Evolutionary conservation across 2,113 vertebrate genomes (phyloP).

Genomic region (Cardinalis cardinalis): DNA sequence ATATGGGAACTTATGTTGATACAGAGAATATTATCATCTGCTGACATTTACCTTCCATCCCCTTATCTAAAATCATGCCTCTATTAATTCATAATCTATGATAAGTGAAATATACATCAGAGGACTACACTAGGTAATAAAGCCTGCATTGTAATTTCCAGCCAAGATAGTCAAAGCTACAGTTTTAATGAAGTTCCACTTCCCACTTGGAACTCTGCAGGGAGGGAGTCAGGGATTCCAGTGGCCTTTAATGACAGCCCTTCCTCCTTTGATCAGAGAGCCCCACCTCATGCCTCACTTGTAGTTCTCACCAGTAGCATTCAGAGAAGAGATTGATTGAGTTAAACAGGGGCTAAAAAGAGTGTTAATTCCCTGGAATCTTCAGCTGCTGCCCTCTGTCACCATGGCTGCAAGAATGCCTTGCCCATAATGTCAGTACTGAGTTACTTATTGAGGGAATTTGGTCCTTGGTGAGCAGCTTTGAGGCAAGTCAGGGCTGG

Average conservation of each 20-base stretch:
- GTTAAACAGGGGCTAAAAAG: not conserved
- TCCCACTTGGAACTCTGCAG: not conserved
- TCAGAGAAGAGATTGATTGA: not conserved
- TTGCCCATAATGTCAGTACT: not conserved
- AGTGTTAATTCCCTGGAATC: not conserved
- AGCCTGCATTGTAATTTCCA: not conserved
- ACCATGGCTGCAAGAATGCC: not conserved
- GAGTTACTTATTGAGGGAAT: not conserved
- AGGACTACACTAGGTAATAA: constrained; percentile 17
- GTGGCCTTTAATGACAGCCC: not conserved
- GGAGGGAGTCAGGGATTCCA: not conserved
- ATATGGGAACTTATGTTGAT: constrained; percentile 30
- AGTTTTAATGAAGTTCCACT: constrained; percentile 37
- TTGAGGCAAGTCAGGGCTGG: not conserved
- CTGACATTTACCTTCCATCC: constrained; percentile 62
- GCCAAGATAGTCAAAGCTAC: not conserved
- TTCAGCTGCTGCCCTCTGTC: not conserved
- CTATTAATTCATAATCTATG: constrained; percentile 53
- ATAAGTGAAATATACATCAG: constrained; percentile 57
- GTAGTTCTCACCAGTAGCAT: not conserved
- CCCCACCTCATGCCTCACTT: not conserved
- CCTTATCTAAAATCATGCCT: constrained; percentile 22
- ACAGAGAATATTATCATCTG: constrained; percentile 49
- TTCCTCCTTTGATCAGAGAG: not conserved
- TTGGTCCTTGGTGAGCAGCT: not conserved